These are phyloP conservation scores for Trematomus bernacchii DNA, from an alignment of 2,797 vertebrate genomes.

Conservation along the genomic window DNA sequence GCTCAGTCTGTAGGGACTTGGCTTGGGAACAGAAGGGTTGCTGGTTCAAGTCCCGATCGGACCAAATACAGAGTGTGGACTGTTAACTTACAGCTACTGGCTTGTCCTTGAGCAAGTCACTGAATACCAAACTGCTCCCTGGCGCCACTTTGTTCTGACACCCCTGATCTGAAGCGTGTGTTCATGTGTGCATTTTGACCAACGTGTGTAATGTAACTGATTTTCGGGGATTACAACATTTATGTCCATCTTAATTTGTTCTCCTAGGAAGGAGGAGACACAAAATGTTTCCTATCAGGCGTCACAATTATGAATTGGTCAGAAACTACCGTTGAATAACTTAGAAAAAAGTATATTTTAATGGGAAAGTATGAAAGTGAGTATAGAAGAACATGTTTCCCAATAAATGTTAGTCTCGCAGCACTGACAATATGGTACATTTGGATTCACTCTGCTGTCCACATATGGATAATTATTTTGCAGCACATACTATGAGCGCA, in stretches of 20 bases:
- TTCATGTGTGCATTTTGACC: too few relatives aligned
- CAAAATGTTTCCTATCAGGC: constrained; percentile 15
- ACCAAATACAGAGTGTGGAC: too few relatives aligned
- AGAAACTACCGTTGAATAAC: constrained; percentile 4
- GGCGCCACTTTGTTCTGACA: too few relatives aligned
- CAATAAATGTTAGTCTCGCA: not conserved
- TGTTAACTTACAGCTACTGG: too few relatives aligned
- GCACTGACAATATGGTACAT: not conserved
- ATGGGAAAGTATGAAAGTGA: constrained; percentile 26
- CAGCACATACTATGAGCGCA: not conserved
- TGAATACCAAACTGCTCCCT: too few relatives aligned
- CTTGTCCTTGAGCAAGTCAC: too few relatives aligned
- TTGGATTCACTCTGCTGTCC: constrained; percentile 13
- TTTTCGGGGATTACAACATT: too few relatives aligned
- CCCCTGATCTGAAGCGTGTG: too few relatives aligned
- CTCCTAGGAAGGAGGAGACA: constrained; percentile 5
- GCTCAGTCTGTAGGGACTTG: too few relatives aligned
- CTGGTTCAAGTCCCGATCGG: too few relatives aligned
- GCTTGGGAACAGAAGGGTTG: too few relatives aligned
- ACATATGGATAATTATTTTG: constrained; percentile 31
- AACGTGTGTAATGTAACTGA: too few relatives aligned
- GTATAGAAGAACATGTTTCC: constrained; percentile 12
- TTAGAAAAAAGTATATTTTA: constrained; percentile 1
- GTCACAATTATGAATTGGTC: not conserved
- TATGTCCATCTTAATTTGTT: constrained; percentile 15